These are phyloP conservation scores for Polymixis lichenea DNA, from an alignment of 2,888 invertebrate species.

Conservation along the genomic window DNA sequence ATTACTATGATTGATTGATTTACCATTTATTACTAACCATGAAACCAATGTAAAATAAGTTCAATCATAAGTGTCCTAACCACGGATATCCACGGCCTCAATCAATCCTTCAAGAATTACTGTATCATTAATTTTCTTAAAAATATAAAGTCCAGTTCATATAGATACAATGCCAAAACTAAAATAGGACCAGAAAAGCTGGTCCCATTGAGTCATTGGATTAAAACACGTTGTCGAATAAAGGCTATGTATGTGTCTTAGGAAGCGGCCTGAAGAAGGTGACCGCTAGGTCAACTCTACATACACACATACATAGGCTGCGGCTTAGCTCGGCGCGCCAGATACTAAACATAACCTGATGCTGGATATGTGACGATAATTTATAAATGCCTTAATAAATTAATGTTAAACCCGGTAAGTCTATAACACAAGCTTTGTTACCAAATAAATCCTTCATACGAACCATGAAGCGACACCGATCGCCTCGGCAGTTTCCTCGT, in stretches of 20 bases:
- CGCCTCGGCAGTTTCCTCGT: slow-evolving; percentile 86
- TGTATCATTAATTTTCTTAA: neutral
- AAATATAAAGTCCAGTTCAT: neutral
- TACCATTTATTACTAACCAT: neutral
- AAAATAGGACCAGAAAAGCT: slow-evolving; percentile 8
- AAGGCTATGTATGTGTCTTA: slow-evolving; percentile 46
- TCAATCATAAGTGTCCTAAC: neutral
- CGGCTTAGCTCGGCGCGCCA: slow-evolving; percentile 31
- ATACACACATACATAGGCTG: slow-evolving; percentile 30
- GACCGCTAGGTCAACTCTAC: slow-evolving; percentile 60
- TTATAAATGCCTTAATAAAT: slow-evolving; percentile 1
- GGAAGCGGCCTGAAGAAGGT: slow-evolving; percentile 64
- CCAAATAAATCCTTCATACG: slow-evolving; percentile 70
- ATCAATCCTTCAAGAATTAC: neutral
- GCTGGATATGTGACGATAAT: neutral
- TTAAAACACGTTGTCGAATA: slow-evolving; percentile 45
- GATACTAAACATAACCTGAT: slow-evolving; percentile 4
- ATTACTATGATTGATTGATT: neutral
- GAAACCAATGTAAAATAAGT: too few species aligned
- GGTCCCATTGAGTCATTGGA: neutral
- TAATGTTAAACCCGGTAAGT: neutral
- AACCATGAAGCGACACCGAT: slow-evolving; percentile 86
- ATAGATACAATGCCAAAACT: neutral
- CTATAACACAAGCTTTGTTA: slow-evolving; percentile 48
- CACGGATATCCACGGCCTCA: too few species aligned